Conservation (phyloP, 2,113 vertebrate species). For the Serinus canaria region DNA sequence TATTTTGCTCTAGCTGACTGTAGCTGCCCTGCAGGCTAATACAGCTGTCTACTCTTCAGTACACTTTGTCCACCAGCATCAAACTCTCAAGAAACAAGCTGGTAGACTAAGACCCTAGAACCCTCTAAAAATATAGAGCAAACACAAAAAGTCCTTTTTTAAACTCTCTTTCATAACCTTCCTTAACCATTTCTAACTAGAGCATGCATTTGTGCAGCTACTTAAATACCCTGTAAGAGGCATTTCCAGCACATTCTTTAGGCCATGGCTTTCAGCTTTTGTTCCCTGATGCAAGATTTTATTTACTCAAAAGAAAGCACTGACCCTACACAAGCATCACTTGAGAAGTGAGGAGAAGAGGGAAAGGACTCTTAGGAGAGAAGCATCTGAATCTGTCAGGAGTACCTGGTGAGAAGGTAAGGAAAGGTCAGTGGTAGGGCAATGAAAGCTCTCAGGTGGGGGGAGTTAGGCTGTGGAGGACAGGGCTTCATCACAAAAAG, state of each 20-base stretch:
- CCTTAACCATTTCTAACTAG: neutral
- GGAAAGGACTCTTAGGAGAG: neutral
- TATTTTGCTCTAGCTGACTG: neutral
- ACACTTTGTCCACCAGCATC: neutral
- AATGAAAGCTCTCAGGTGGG: neutral
- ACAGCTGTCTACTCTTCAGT: neutral
- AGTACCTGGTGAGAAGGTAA: neutral
- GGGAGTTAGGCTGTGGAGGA: neutral
- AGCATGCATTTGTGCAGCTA: neutral
- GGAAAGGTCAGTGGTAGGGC: neutral
- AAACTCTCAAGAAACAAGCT: neutral
- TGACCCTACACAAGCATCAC: neutral
- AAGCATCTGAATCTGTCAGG: neutral
- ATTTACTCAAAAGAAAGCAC: neutral
- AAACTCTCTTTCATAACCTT: neutral
- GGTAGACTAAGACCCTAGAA: neutral
- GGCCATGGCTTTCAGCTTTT: neutral
- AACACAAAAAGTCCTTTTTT: neutral
- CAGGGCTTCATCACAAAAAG: neutral
- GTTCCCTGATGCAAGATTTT: neutral
- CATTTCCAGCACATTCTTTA: neutral
- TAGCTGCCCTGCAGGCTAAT: neutral
- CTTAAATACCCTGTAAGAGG: neutral
- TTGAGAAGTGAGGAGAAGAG: neutral
- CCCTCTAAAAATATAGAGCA: neutral